A percentile compares a stretch with the other conserved stretches of the same genome.
These are phyloP conservation scores for Siderastrea radians DNA, from an alignment of 92 coral and sea anemone species.

Conservation along the genomic window DNA sequence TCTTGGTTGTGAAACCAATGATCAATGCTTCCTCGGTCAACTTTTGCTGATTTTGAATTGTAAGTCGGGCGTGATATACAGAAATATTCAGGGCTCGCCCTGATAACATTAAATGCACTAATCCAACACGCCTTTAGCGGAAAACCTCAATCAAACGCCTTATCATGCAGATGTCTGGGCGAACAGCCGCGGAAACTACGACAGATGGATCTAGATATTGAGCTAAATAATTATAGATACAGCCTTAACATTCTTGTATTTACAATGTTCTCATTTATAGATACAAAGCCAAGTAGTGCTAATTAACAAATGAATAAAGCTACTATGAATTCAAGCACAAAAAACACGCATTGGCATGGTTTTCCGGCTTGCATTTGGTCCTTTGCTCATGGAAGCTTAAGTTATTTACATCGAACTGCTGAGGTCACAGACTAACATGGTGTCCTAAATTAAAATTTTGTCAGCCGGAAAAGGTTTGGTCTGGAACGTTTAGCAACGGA, in stretches of 20 bases:
- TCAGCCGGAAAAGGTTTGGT: constrained; percentile 42
- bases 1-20: neutral
- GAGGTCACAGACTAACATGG: neutral
- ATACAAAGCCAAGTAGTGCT: too few species aligned
- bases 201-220: too few species aligned
- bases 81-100: constrained; percentile 25
- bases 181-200: neutral
- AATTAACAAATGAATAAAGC: neutral
- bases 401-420: neutral
- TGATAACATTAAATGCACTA: neutral
- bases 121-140: constrained; percentile 6
- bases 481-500: constrained; percentile 7
- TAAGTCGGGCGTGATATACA: constrained; percentile 2
- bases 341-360: neutral
- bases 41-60: neutral
- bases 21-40: neutral
- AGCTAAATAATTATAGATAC: too few species aligned
- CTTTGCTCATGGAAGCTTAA: neutral
- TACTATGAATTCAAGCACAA: neutral
- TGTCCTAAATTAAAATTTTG: neutral
- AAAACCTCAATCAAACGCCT: constrained; percentile 18
- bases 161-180: neutral
- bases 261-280: too few species aligned
- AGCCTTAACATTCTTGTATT: too few species aligned
- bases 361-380: neutral